Percentiles rank a stretch among this genome's conserved stretches.
These are phyloP conservation scores for Boloria selene DNA, from an alignment of 2,888 invertebrate genomes.

Conservation along the genomic window DNA sequence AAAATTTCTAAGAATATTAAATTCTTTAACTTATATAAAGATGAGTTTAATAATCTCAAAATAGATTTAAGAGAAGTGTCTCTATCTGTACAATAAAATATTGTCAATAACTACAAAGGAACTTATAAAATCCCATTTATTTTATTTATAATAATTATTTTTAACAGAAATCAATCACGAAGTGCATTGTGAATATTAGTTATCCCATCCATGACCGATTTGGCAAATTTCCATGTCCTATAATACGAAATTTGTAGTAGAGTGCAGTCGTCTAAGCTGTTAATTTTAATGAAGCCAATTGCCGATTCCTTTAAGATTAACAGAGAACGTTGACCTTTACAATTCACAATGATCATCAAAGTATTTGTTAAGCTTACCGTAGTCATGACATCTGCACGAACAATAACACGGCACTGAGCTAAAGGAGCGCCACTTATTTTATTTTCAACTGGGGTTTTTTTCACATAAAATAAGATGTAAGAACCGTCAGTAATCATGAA, in stretches of 20 bases:
- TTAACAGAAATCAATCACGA: background rate
- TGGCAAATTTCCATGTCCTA: conserved; percentile 71
- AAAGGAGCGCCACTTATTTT: conserved; percentile 17
- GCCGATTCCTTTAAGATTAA: conserved; percentile 49
- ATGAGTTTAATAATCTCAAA: no score
- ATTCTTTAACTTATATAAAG: no score
- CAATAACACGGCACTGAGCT: conserved; percentile 25
- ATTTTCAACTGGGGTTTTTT: background rate
- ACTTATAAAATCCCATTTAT: no score
- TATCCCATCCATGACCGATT: conserved; percentile 62
- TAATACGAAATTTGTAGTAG: conserved; percentile 45
- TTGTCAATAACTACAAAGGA: no score
- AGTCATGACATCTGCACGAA: conserved; percentile 53
- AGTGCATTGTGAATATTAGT: conserved; percentile 18
- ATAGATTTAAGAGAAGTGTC: no score
- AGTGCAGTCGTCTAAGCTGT: conserved; percentile 45
- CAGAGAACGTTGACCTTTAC: conserved; percentile 59
- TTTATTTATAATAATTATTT: no score
- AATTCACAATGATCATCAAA: conserved; percentile 32
- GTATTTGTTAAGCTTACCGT: conserved; percentile 59
- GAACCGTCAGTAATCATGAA: background rate
- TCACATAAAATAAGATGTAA: background rate
- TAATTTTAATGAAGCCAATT: conserved; percentile 63
- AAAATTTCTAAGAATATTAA: no score
- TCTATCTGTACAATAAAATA: no score